A percentile compares a stretch with the other conserved stretches of the same genome.
These are phyloP conservation scores for Antrozous pallidus DNA, from an alignment of 2,797 vertebrate species.

Conservation along the genomic window DNA sequence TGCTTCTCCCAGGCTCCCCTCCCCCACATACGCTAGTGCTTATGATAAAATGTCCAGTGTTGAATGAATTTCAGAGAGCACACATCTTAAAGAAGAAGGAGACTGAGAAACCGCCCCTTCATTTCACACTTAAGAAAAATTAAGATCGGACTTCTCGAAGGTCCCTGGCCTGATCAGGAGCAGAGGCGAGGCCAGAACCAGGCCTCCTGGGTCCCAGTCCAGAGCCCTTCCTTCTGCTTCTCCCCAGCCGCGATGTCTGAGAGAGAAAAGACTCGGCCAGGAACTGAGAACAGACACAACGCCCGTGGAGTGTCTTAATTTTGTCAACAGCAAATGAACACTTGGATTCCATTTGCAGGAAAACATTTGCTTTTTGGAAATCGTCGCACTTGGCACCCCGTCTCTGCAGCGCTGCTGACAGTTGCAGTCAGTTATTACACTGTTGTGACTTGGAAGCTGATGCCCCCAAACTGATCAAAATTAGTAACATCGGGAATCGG, in stretches of 20 bases:
- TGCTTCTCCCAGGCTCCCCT: conserved; percentile 39
- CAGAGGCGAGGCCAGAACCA: background rate
- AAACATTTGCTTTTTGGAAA: conserved; percentile 75
- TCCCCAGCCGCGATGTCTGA: background rate
- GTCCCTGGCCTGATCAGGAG: background rate
- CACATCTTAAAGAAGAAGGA: conserved; percentile 59
- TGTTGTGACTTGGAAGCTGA: conserved; percentile 78
- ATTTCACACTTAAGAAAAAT: conserved; percentile 46
- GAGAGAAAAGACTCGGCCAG: conserved; percentile 8
- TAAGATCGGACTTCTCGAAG: background rate
- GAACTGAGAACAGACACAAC: conserved; percentile 62
- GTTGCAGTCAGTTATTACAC: conserved; percentile 78
- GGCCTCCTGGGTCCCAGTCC: background rate
- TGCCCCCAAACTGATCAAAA: conserved; percentile 73
- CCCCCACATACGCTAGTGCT: conserved; percentile 55
- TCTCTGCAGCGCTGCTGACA: conserved; percentile 68
- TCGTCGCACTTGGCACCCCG: conserved; percentile 69
- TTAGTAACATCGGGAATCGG: conserved; percentile 75
- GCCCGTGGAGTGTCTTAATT: conserved; percentile 51
- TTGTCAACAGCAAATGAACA: conserved; percentile 69
- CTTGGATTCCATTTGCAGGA: conserved; percentile 76
- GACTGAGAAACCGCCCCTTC: background rate
- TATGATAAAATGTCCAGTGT: conserved; percentile 68
- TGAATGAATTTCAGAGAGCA: conserved; percentile 65
- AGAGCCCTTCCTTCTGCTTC: background rate